phyloP scores from a whole-genome alignment of 2,797 vertebrate species.

The Lutjanus campechanus region DNA sequence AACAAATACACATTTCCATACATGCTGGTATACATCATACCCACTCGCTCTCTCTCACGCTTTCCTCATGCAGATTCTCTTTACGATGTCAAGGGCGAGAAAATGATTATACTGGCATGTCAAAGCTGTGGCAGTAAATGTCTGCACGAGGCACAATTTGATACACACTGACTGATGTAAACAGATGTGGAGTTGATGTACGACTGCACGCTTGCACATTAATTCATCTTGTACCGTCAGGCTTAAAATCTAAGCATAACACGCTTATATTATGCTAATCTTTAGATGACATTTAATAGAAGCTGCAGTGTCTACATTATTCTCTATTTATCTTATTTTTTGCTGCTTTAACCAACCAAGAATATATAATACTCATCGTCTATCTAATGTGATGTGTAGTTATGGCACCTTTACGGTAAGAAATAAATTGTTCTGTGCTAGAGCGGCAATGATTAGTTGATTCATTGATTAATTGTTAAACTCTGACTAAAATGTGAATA shows the following conservation, averaged over 20 bases:
- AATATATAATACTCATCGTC: neutral
- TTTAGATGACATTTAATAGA: neutral
- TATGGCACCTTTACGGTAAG: neutral
- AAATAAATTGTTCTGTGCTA: neutral
- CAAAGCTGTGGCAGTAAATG: neutral
- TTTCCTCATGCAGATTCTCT: constrained; percentile 7
- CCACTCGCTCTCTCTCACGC: constrained; percentile 3
- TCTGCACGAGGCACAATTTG: neutral
- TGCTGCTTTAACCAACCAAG: neutral
- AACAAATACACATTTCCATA: constrained; percentile 30
- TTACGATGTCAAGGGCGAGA: constrained; percentile 12
- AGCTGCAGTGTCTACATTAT: neutral
- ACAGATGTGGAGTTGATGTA: neutral
- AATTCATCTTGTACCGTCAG: neutral
- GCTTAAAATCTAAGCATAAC: neutral
- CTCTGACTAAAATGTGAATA: no score
- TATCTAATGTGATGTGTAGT: neutral
- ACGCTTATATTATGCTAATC: neutral
- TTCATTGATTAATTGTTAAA: no score
- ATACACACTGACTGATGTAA: neutral
- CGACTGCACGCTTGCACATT: neutral
- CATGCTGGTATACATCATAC: neutral
- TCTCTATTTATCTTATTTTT: neutral
- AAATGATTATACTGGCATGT: neutral
- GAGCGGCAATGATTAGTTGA: no score